A percentile compares a stretch with the other conserved stretches of the same genome.
phyloP scores from a whole-genome alignment of 1,140 invertebrate genomes.

The Drosophila pandora region DNA sequence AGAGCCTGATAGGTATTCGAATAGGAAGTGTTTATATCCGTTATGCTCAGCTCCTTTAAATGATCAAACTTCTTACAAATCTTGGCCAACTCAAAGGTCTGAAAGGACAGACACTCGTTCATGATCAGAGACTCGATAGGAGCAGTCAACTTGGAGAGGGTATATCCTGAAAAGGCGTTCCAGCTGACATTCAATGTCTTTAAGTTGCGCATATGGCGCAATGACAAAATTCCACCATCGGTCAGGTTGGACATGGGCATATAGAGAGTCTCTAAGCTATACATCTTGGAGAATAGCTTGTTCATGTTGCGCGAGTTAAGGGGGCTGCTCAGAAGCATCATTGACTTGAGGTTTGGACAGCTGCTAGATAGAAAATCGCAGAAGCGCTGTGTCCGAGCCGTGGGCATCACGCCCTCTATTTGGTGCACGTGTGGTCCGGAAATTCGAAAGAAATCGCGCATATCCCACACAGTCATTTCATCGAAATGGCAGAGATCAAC shows the following conservation, averaged over 20 bases:
- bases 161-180: constrained; percentile 28
- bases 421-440: constrained; percentile 42
- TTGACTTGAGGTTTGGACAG: constrained; percentile 43
- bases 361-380: constrained; percentile 30
- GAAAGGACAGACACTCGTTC: constrained; percentile 1
- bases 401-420: constrained; percentile 28
- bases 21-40: neutral
- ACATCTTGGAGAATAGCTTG: constrained; percentile 34
- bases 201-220: constrained; percentile 16
- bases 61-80: neutral
- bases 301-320: constrained; percentile 11
- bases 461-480: constrained; percentile 58
- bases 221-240: constrained; percentile 1
- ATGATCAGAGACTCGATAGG: constrained; percentile 35
- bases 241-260: constrained; percentile 17
- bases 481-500: constrained; percentile 20
- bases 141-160: constrained; percentile 16
- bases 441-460: constrained; percentile 57
- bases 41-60: constrained; percentile 41
- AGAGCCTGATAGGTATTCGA: neutral
- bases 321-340: constrained; percentile 11
- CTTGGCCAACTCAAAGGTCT: neutral
- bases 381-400: constrained; percentile 27
- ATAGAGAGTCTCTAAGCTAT: constrained; percentile 10
- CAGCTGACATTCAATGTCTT: constrained; percentile 37